These are phyloP conservation scores for Alces alces DNA, from an alignment of 2,113 vertebrate genomes.

Conservation along the genomic window DNA sequence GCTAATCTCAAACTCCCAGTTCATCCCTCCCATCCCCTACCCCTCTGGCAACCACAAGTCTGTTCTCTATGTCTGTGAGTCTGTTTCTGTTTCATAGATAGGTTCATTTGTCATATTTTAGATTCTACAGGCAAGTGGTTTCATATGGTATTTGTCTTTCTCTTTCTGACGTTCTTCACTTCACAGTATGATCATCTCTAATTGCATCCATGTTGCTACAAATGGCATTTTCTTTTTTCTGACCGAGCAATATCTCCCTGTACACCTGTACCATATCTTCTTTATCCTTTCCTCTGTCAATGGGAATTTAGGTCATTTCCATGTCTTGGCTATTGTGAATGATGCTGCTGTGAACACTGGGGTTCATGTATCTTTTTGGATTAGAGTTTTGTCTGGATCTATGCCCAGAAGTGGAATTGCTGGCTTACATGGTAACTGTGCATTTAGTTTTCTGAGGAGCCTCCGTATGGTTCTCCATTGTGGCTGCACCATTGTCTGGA, in stretches of 20 bases:
- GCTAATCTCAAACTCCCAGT: neutral
- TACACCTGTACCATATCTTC: neutral
- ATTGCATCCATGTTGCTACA: neutral
- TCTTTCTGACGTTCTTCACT: neutral
- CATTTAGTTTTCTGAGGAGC: neutral
- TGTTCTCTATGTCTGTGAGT: neutral
- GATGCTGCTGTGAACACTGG: neutral
- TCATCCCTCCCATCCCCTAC: neutral
- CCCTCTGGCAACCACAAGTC: accelerated
- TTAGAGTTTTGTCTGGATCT: neutral
- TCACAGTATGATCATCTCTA: neutral
- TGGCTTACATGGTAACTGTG: neutral
- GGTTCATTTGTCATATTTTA: neutral
- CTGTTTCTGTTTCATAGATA: neutral
- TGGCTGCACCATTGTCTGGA: neutral
- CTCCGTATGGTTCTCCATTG: neutral
- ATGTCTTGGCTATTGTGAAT: neutral
- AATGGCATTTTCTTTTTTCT: neutral
- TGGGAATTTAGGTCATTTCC: neutral
- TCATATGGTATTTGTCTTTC: neutral
- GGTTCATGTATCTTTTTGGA: neutral
- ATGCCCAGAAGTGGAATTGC: neutral
- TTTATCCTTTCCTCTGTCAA: neutral
- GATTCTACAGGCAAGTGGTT: neutral
- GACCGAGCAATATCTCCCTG: neutral